Base-by-base conservation (phyloP, 2,113 vertebrate species). In the Apaloderma vittatum region DNA sequence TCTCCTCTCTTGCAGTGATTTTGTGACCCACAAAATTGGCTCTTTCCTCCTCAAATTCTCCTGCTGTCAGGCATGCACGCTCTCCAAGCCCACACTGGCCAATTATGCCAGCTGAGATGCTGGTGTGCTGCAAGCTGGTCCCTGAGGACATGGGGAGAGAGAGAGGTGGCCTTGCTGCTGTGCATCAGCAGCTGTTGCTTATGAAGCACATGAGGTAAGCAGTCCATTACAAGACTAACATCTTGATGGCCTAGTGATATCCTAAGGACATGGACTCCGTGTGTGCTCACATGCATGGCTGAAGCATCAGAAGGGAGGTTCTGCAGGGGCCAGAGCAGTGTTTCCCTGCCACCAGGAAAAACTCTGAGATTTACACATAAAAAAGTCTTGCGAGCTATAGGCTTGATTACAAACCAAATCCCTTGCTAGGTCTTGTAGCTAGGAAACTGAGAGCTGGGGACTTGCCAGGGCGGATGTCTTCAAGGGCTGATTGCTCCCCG, bases 381-480 rank as follows among this genome's bases (percentile, higher is more conserved):
- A 79, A 61, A 74, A 43, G 6, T 45, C 55, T 80, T 77, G 9
- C 23, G 59, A 84, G 23, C 43, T 48, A 27, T 36, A 58, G 66
- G 36, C 46, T 67, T 75, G 65, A 63, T 84, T 91, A 59, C 37
- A 94, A 84, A 84, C 19, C 30, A 84, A 49, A 89, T 89, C 76
- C 24, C 52, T 78, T 68, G 48, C 48, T 78, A 34, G 12, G 4
- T 61, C 14, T 75, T 0, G 1, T 63, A 95, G 62, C 91, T 81
- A 90, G 78, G 88, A 95, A 92, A 94, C 82, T 20, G 29, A 74
- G 78, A 95, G 59, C 43, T 86, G 26, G 24, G 71, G 22, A 80
- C 77, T 86, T 63, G 73, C 67, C 63, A 40, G 32, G 37, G 55
- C 48, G 80, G 71, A 71, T 62, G 75, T 46, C 23, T 92, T 87